phyloP scores from a whole-genome alignment of 2,113 vertebrate species.

The Nannobrachium achirus region DNA sequence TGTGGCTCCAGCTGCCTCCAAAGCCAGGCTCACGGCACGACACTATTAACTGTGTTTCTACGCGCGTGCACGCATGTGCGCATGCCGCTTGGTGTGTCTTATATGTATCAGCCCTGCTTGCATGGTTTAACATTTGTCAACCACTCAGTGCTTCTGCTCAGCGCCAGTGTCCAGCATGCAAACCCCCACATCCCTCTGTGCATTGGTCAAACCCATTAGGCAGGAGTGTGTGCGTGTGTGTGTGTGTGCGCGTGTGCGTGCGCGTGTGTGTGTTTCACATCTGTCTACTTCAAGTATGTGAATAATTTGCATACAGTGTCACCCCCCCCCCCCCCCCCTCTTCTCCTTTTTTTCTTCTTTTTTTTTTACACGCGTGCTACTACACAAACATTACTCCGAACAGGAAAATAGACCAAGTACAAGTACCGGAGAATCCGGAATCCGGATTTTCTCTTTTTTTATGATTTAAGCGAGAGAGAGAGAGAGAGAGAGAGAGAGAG shows the following conservation, averaged over 20 bases:
- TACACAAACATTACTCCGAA: slow-evolving; percentile 29
- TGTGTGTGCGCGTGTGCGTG: slow-evolving; percentile 27
- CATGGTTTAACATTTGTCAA: slow-evolving; percentile 79
- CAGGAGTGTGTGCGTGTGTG: slow-evolving; percentile 49
- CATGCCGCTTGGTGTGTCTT: slow-evolving; percentile 10
- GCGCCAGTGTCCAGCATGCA: slow-evolving; percentile 65
- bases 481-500: slow-evolving; percentile 44
- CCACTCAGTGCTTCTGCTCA: slow-evolving; percentile 72
- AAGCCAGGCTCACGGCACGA: slow-evolving; percentile 74
- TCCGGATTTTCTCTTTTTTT: slow-evolving; percentile 53
- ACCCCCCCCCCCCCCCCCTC: no score
- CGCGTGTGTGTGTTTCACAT: slow-evolving; percentile 42
- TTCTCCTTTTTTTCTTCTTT: slow-evolving; percentile 62
- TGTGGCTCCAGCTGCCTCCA: slow-evolving; percentile 76
- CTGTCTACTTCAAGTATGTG: slow-evolving; percentile 54
- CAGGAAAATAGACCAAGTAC: slow-evolving; percentile 50
- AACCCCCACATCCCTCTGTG: slow-evolving; percentile 61
- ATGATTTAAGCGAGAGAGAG: slow-evolving; percentile 42
- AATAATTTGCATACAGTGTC: slow-evolving; percentile 63
- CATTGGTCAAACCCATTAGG: slow-evolving; percentile 72
- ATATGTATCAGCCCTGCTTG: slow-evolving; percentile 50
- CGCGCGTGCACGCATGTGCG: slow-evolving; percentile 34
- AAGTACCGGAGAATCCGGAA: no score
- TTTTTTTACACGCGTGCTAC: slow-evolving; percentile 20
- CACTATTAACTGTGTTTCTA: no score